Conservation (phyloP, 1,140 invertebrate species). For the Medauroidea extradentata region DNA sequence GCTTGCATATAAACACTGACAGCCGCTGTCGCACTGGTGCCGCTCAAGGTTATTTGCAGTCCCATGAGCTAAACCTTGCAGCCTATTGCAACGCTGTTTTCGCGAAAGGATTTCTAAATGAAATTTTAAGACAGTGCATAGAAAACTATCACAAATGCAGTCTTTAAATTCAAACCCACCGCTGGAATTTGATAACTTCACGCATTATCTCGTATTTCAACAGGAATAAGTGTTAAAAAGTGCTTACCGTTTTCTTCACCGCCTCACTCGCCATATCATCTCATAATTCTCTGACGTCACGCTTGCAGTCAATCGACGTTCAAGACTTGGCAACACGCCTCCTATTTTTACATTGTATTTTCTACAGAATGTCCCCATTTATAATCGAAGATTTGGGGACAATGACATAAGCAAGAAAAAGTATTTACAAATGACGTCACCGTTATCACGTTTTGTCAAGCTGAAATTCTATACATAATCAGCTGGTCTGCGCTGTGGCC, state of each 20-base stretch:
- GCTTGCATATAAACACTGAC: slow-evolving; percentile 11
- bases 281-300: slow-evolving; percentile 19
- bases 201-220: slow-evolving; percentile 15
- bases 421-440: too few relatives aligned
- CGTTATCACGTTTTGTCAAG: too few relatives aligned
- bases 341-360: background rate
- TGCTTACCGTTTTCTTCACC: slow-evolving; percentile 17
- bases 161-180: background rate
- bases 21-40: slow-evolving; percentile 8
- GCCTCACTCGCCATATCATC: slow-evolving; percentile 18
- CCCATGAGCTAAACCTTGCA: background rate
- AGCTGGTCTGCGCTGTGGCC: too few relatives aligned
- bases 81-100: slow-evolving; percentile 8
- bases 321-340: slow-evolving; percentile 14
- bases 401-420: too few relatives aligned
- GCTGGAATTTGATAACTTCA: background rate
- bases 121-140: slow-evolving; percentile 15
- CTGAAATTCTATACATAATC: too few relatives aligned
- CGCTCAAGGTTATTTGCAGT: slow-evolving; percentile 11
- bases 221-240: slow-evolving; percentile 2
- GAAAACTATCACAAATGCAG: background rate
- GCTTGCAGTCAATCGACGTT: slow-evolving; percentile 15
- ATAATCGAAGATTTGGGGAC: too few relatives aligned
- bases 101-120: slow-evolving; percentile 17
- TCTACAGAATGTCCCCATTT: too few relatives aligned